Base-by-base conservation (phyloP, 2,113 vertebrate species). In the Pleuronectes platessa region DNA sequence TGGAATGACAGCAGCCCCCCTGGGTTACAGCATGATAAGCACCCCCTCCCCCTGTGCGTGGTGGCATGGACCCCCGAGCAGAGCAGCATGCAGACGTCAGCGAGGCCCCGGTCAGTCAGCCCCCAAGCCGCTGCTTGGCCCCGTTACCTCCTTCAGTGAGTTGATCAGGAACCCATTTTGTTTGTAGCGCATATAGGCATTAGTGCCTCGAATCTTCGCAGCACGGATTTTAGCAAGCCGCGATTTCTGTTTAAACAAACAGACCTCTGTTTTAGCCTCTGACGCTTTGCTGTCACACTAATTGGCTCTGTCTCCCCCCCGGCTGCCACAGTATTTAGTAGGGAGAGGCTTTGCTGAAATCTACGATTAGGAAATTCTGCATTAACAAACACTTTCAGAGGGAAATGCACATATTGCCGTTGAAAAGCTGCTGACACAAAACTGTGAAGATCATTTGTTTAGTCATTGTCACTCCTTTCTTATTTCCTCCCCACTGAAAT, bases 171-270 rank as follows among this genome's bases (percentile, higher is more conserved):
- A 92, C 90, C 98, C 97, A 21, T 98, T 99, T 88, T 96, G 94
- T 94, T 99, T 99, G 95, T 96, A 99, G 94, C 97, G 97, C 97
- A 98, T 96, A 94, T 97, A 99, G 76, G 97, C 97, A 69, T 96
- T 99, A 85, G 97, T 96, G 15, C 96, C 98, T 83, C 97, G 96
- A 45, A 93, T 98, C 94, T 99, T 99, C 78, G 94, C 91, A n/a
- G 96, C 97, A 3, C 95, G 96, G 93, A 99, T 99, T 92, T 96
- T 96, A 92, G 97, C 96, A 23, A 99, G 95, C 84, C 97, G 96
- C 84, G 98, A 94, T 99, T 99, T 99, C 97, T 99, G 95, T 81
- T 92, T 90, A 76, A 94, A 94, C 93, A 94, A 92, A 94, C 92
- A 94, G 90, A 95, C 90, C 90, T 88, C 85, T 85, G 84, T 88